phyloP scores from a whole-genome alignment of 2,888 invertebrate genomes.

The Augiades crinisus region DNA sequence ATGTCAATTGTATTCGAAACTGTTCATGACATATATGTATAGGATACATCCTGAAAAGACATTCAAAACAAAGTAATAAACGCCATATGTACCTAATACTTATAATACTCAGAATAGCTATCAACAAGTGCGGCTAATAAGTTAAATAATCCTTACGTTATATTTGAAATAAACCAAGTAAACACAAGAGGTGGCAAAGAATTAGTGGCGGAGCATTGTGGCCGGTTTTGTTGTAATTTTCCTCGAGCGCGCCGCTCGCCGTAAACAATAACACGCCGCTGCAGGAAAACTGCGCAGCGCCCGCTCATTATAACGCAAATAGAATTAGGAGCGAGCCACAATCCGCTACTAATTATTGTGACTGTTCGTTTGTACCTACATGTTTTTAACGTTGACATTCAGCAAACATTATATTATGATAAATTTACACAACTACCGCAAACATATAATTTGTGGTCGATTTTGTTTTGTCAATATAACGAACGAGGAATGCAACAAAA shows the following conservation, averaged over 20 bases:
- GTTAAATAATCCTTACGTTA: not conserved
- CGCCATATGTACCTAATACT: not conserved
- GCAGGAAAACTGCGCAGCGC: constrained; percentile 2
- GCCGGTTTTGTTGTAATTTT: not conserved
- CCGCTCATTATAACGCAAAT: not conserved
- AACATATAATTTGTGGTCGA: not conserved
- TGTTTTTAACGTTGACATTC: not conserved
- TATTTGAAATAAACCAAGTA: not conserved
- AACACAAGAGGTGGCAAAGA: not conserved
- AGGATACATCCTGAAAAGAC: too few relatives aligned
- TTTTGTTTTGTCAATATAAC: too few relatives aligned
- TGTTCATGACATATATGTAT: too few relatives aligned
- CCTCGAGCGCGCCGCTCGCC: constrained; percentile 1
- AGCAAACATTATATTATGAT: not conserved
- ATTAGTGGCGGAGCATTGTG: not conserved
- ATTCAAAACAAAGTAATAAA: too few relatives aligned
- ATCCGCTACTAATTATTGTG: not conserved
- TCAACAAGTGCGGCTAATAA: not conserved
- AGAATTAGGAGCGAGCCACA: not conserved
- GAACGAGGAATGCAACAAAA: too few relatives aligned
- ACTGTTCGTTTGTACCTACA: not conserved
- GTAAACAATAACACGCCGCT: constrained; percentile 10
- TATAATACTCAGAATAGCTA: too few relatives aligned
- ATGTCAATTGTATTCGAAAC: too few relatives aligned
- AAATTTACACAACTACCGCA: not conserved